These are phyloP conservation scores for Megaustenia siamemsis DNA, from an alignment of 2,888 invertebrate genomes.

Conservation along the genomic window DNA sequence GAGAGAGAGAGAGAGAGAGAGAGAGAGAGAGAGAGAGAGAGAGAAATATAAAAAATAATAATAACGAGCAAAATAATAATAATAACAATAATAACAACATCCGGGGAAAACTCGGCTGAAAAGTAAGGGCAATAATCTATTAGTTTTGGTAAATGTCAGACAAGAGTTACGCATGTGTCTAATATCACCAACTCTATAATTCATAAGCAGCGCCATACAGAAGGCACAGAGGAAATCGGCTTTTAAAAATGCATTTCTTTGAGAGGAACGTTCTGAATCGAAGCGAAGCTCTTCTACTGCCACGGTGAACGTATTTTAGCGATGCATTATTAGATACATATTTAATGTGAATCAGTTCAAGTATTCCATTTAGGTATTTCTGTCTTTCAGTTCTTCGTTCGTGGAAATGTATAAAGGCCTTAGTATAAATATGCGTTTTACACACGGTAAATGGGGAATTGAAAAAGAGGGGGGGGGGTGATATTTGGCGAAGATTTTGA, in stretches of 20 bases:
- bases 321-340: slow-evolving; percentile 10
- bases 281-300: too few species aligned
- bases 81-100: neutral
- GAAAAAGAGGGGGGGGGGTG: too few species aligned
- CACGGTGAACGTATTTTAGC: neutral
- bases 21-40: too few species aligned
- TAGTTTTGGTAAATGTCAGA: neutral
- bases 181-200: slow-evolving; percentile 3
- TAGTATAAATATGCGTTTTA: neutral
- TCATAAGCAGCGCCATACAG: neutral
- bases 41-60: neutral
- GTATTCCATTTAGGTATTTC: neutral
- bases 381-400: too few species aligned
- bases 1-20: too few species aligned
- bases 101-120: too few species aligned
- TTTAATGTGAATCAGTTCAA: slow-evolving; percentile 14
- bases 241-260: neutral
- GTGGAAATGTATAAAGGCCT: neutral
- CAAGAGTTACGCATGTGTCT: neutral
- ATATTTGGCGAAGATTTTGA: neutral
- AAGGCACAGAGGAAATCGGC: neutral
- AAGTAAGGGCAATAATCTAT: slow-evolving; percentile 2
- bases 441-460: neutral
- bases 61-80: neutral
- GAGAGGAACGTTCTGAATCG: neutral